Conservation (phyloP, 2,888 invertebrate genomes). For the Zaprionus obscuricornis region DNA sequence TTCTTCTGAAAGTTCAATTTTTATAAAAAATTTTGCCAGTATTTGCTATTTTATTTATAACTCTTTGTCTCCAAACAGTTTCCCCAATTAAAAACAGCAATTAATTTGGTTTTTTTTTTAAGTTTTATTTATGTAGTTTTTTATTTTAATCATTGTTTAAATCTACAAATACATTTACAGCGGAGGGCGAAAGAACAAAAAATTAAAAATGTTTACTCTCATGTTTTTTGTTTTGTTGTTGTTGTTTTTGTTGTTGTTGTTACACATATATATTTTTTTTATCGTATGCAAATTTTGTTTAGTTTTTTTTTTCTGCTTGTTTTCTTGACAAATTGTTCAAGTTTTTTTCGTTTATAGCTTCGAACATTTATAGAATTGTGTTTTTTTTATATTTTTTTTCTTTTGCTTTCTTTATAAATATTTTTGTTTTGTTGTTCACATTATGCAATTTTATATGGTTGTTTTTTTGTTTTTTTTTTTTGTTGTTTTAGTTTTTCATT, state of each 20-base stretch:
- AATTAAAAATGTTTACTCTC: constrained; percentile 79
- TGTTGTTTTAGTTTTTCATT: constrained; percentile 22
- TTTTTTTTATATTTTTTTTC: constrained; percentile 31
- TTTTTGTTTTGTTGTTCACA: constrained; percentile 57
- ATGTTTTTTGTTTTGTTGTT: constrained; percentile 65
- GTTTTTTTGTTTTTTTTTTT: constrained; percentile 10
- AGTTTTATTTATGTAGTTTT: constrained; percentile 80
- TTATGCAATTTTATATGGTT: constrained; percentile 50
- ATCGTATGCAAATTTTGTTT: constrained; percentile 59
- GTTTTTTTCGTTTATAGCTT: constrained; percentile 51
- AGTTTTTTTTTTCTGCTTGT: constrained; percentile 39
- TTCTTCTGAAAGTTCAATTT: no score
- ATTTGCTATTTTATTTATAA: no score
- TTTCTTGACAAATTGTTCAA: constrained; percentile 39
- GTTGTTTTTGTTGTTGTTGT: constrained; percentile 55
- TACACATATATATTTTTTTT: constrained; percentile 49
- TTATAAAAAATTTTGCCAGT: no score
- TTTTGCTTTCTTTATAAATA: constrained; percentile 61
- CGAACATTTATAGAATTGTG: constrained; percentile 64
- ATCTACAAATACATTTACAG: constrained; percentile 84
- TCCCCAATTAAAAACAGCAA: constrained; percentile 10
- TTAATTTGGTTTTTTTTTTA: constrained; percentile 51
- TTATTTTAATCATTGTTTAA: constrained; percentile 82
- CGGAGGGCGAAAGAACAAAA: constrained; percentile 84
- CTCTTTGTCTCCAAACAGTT: not conserved